Evolutionary conservation across 1,140 invertebrate genomes (phyloP).

Genomic region (Stegodyphus dumicola): DNA sequence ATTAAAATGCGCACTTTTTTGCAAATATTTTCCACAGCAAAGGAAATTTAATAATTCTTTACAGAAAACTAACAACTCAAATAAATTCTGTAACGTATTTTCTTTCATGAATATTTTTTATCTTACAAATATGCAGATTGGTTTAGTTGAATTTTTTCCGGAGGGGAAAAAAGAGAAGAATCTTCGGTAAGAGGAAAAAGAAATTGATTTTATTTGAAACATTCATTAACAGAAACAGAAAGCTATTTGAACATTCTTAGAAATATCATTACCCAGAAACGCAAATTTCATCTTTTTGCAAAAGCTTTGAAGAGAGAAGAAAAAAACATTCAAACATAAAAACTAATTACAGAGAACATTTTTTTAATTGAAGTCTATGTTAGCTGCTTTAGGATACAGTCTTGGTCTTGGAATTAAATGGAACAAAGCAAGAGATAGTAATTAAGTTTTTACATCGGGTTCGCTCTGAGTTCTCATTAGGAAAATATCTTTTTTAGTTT

Average conservation of each 20-base stretch:
- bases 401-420: slow-evolving; percentile 31
- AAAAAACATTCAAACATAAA: slow-evolving; percentile 35
- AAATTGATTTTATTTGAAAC: slow-evolving; percentile 45
- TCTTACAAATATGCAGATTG: too few relatives aligned
- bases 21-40: too few relatives aligned
- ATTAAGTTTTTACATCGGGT: slow-evolving; percentile 55
- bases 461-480: slow-evolving; percentile 44
- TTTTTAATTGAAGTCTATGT: background rate
- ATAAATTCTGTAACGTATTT: too few relatives aligned
- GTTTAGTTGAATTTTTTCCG: too few relatives aligned
- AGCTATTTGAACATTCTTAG: slow-evolving; percentile 3
- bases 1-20: too few relatives aligned
- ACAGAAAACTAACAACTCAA: too few relatives aligned
- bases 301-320: background rate
- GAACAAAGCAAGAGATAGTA: slow-evolving; percentile 47
- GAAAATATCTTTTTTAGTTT: slow-evolving; percentile 2
- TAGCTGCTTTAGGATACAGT: slow-evolving; percentile 5
- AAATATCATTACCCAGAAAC: slow-evolving; percentile 53
- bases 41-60: too few relatives aligned
- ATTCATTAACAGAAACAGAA: slow-evolving; percentile 48
- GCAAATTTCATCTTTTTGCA: slow-evolving; percentile 50
- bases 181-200: background rate
- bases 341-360: slow-evolving; percentile 51
- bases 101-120: too few relatives aligned
- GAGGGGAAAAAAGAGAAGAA: too few relatives aligned